A percentile compares a stretch with the other conserved stretches of the same genome.
Evolutionary conservation across 2,797 vertebrate genomes (phyloP).

Genomic region (Nyctibius grandis): DNA sequence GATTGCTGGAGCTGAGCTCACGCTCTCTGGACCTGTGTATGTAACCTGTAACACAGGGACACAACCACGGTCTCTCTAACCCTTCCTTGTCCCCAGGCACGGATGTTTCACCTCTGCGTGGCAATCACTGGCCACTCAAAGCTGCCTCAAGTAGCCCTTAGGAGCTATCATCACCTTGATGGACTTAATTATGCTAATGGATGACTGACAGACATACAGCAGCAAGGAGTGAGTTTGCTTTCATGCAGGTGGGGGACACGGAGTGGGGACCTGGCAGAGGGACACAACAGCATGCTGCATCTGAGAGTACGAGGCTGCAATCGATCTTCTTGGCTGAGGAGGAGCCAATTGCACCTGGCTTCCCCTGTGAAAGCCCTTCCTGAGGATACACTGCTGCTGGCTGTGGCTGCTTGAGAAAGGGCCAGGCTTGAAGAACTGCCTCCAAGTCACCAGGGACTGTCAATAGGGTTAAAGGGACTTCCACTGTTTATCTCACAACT

Average conservation of each 20-base stretch:
- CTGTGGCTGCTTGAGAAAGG: not conserved
- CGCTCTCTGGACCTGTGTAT: not conserved
- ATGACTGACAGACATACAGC: not conserved
- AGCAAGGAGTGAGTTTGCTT: not conserved
- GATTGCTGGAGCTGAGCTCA: not conserved
- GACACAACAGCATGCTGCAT: not conserved
- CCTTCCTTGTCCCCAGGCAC: not conserved
- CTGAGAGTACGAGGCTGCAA: not conserved
- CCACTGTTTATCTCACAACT: not conserved
- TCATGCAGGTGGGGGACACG: rapidly evolving
- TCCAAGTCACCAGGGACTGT: not conserved
- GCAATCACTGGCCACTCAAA: not conserved
- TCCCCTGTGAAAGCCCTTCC: not conserved
- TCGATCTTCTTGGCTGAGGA: not conserved
- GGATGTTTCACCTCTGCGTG: not conserved
- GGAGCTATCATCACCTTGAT: not conserved
- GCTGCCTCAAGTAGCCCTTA: not conserved
- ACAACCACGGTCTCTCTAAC: not conserved
- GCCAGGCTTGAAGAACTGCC: not conserved
- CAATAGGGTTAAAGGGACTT: not conserved
- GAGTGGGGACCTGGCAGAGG: not conserved
- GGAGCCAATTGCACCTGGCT: not conserved
- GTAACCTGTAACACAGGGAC: not conserved
- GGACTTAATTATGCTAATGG: rapidly evolving
- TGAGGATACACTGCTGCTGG: not conserved